These are phyloP conservation scores for Amblyopsis hoosieri DNA, from an alignment of 2,797 vertebrate species.

Conservation along the genomic window DNA sequence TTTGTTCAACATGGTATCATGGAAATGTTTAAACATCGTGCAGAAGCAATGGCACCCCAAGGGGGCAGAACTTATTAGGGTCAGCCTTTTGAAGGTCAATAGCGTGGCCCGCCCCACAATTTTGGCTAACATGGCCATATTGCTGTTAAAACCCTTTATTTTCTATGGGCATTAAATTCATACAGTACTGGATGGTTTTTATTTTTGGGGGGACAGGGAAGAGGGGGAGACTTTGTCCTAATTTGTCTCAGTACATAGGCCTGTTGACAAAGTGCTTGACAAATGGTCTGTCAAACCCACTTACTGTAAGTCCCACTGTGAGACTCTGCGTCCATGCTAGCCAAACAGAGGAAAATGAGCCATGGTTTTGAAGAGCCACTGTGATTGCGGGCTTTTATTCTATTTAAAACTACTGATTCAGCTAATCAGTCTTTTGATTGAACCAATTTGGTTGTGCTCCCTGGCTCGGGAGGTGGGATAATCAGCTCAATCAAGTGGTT, in stretches of 20 bases:
- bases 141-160: no score
- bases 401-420: slow-evolving; percentile 62
- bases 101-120: background rate
- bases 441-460: slow-evolving; percentile 49
- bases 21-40: slow-evolving; percentile 66
- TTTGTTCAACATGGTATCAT: slow-evolving; percentile 65
- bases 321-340: slow-evolving; percentile 5
- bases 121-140: no score
- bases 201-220: background rate
- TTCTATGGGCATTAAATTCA: background rate
- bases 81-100: slow-evolving; percentile 8
- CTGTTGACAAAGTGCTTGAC: slow-evolving; percentile 8
- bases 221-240: background rate
- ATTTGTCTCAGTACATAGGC: background rate
- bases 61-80: slow-evolving; percentile 53
- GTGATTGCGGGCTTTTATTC: slow-evolving; percentile 45
- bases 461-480: slow-evolving; percentile 49
- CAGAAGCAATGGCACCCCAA: slow-evolving; percentile 50
- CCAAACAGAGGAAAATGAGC: slow-evolving; percentile 9
- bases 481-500: slow-evolving; percentile 60
- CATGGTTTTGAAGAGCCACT: slow-evolving; percentile 15
- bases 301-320: slow-evolving; percentile 9
- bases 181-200: background rate
- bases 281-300: slow-evolving; percentile 25
- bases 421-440: slow-evolving; percentile 67